A percentile compares a stretch with the other conserved stretches of the same genome.
Conservation (phyloP, 2,888 invertebrate genomes). For the Ornithoptera priamus region DNA sequence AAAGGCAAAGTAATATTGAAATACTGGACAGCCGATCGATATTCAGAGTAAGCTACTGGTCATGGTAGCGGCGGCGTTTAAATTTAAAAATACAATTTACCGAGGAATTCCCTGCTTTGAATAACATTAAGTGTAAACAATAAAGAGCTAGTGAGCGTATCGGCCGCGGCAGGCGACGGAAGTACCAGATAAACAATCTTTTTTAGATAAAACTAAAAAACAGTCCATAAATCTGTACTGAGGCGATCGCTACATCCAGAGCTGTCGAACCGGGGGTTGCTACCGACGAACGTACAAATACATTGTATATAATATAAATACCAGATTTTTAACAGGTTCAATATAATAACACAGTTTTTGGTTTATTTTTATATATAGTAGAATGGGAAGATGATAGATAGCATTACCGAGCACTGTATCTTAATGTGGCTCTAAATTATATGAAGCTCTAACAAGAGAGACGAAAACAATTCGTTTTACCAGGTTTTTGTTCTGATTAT, state of each 20-base stretch:
- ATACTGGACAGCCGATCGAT: constrained; percentile 60
- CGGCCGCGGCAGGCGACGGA: constrained; percentile 75
- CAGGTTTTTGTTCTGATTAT: too few species aligned
- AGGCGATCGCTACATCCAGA: constrained; percentile 27
- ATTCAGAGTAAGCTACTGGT: constrained; percentile 58
- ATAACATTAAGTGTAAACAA: constrained; percentile 80
- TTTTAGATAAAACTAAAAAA: constrained; percentile 77
- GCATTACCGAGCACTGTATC: too few species aligned
- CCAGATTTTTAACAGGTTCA: background rate
- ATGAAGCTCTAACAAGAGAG: too few species aligned
- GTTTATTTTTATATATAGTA: background rate
- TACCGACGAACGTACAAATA: constrained; percentile 19
- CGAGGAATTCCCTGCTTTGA: constrained; percentile 78
- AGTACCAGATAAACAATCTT: constrained; percentile 78
- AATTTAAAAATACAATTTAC: constrained; percentile 77
- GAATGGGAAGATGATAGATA: too few species aligned
- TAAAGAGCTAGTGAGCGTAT: constrained; percentile 76
- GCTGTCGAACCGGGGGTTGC: constrained; percentile 36
- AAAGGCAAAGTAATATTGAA: constrained; percentile 61
- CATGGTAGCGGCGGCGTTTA: constrained; percentile 56
- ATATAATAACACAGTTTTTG: background rate
- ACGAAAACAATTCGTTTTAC: too few species aligned
- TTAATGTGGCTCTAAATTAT: too few species aligned
- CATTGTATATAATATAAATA: background rate
- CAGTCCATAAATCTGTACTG: constrained; percentile 72